Conservation (phyloP, 2,797 vertebrate species). For the Falco concolor region DNA sequence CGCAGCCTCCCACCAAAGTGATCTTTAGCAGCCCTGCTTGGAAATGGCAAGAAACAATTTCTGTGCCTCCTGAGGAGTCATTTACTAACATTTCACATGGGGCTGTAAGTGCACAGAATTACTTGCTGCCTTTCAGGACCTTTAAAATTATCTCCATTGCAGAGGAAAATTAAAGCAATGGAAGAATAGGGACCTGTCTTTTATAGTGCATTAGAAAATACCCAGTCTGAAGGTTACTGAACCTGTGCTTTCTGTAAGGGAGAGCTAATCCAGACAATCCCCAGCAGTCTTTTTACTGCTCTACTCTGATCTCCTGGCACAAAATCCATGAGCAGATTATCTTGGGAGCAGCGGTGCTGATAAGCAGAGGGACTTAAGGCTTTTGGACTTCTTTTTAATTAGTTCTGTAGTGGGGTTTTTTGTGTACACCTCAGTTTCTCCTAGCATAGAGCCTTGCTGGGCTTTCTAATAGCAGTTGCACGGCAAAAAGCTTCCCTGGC, state of each 20-base stretch:
- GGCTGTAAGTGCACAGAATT: slow-evolving; percentile 30
- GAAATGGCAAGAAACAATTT: background rate
- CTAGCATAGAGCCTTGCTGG: background rate
- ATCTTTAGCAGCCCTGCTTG: background rate
- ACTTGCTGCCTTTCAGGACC: slow-evolving; percentile 26
- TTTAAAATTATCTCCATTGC: slow-evolving; percentile 42
- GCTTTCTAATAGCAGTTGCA: background rate
- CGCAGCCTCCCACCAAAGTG: background rate
- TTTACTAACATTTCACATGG: slow-evolving; percentile 16
- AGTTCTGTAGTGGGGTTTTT: background rate
- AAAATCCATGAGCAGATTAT: slow-evolving; percentile 64
- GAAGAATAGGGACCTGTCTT: slow-evolving; percentile 30
- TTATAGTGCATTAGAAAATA: slow-evolving; percentile 23
- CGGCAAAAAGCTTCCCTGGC: background rate
- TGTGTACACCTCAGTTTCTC: background rate
- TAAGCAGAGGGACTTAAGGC: slow-evolving; percentile 45
- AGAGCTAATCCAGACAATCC: slow-evolving; percentile 63
- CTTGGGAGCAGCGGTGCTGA: slow-evolving; percentile 46
- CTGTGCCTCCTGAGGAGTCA: slow-evolving; percentile 9
- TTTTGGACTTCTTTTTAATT: slow-evolving; percentile 62
- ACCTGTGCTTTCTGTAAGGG: slow-evolving; percentile 56
- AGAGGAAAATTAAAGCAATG: slow-evolving; percentile 38
- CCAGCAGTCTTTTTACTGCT: slow-evolving; percentile 47
- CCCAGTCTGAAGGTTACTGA: slow-evolving; percentile 52
- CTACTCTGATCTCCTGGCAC: slow-evolving; percentile 47